Conservation (phyloP, 1,140 invertebrate genomes). For the Leucophenga varia region DNA sequence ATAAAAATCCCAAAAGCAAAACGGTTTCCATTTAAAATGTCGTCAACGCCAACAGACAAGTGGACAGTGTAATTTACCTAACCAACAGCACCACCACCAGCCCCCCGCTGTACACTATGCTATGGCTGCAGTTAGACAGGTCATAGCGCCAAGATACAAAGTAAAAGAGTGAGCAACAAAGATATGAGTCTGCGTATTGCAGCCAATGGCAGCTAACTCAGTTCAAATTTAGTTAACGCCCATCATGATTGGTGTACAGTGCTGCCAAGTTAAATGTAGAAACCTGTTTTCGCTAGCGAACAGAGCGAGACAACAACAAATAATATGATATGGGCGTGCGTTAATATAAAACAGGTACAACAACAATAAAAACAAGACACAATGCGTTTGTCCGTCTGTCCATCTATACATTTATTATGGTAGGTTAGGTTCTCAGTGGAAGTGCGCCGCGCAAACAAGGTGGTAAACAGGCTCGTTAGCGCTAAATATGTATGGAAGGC, state of each 20-base stretch:
- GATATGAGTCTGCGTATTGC: not conserved
- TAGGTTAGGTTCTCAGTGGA: slow-evolving; percentile 46
- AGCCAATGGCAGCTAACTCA: slow-evolving; percentile 31
- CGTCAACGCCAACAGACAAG: slow-evolving; percentile 29
- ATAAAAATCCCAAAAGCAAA: slow-evolving; percentile 56
- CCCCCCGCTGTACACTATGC: not conserved
- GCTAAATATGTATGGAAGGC: slow-evolving; percentile 48
- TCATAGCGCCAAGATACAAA: not conserved
- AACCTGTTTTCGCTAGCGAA: slow-evolving; percentile 30
- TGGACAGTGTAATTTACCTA: slow-evolving; percentile 13
- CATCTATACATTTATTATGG: slow-evolving; percentile 36
- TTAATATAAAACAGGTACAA: slow-evolving; percentile 25
- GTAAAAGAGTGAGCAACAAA: not conserved
- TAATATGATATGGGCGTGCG: too few species aligned
- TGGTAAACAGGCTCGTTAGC: slow-evolving; percentile 45
- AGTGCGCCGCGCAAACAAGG: slow-evolving; percentile 31
- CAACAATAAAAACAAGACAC: slow-evolving; percentile 15
- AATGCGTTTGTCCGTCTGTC: too few species aligned
- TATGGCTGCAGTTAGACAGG: not conserved
- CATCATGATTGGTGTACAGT: slow-evolving; percentile 31
- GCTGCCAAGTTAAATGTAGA: slow-evolving; percentile 36
- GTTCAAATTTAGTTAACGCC: slow-evolving; percentile 20
- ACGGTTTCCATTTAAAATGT: slow-evolving; percentile 57
- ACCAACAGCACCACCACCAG: not conserved
- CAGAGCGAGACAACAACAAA: slow-evolving; percentile 20